phyloP scores from a whole-genome alignment of 2,888 invertebrate species.

The Synanthedon myopaeformis region DNA sequence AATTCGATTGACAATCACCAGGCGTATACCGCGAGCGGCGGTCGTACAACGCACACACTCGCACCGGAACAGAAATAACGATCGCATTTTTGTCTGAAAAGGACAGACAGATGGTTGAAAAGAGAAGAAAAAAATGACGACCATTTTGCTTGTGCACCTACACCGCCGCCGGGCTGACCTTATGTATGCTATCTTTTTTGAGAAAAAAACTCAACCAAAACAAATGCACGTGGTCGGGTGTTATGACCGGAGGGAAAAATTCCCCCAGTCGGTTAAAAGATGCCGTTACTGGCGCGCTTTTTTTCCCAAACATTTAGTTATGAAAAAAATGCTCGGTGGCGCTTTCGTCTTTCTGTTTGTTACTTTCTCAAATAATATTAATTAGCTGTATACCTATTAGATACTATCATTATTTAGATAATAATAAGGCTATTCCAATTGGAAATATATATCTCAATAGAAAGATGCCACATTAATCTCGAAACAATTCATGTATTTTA shows the following conservation, averaged over 20 bases:
- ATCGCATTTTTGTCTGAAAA: constrained; percentile 72
- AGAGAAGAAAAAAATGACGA: constrained; percentile 71
- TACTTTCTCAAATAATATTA: background rate
- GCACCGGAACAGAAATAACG: constrained; percentile 71
- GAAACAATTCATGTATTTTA: too few species aligned
- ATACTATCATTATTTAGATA: too few species aligned
- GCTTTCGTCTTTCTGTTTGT: constrained; percentile 26
- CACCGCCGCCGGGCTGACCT: constrained; percentile 49
- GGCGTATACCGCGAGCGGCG: constrained; percentile 41
- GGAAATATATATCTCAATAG: too few species aligned
- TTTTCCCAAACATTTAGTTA: constrained; percentile 52
- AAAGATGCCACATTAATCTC: too few species aligned
- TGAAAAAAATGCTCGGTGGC: constrained; percentile 53
- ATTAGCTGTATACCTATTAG: too few species aligned
- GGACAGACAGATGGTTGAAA: constrained; percentile 70
- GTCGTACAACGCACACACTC: constrained; percentile 59
- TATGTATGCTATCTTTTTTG: constrained; percentile 66
- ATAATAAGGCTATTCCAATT: too few species aligned
- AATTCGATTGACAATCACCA: constrained; percentile 13
- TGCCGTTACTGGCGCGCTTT: constrained; percentile 56
- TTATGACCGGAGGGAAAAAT: constrained; percentile 64
- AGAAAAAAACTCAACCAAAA: constrained; percentile 67
- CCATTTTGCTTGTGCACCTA: constrained; percentile 68
- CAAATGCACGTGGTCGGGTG: constrained; percentile 69
- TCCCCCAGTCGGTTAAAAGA: constrained; percentile 58